Evolutionary conservation across 2,113 vertebrate genomes (phyloP).

Genomic region (Arizona elegans): DNA sequence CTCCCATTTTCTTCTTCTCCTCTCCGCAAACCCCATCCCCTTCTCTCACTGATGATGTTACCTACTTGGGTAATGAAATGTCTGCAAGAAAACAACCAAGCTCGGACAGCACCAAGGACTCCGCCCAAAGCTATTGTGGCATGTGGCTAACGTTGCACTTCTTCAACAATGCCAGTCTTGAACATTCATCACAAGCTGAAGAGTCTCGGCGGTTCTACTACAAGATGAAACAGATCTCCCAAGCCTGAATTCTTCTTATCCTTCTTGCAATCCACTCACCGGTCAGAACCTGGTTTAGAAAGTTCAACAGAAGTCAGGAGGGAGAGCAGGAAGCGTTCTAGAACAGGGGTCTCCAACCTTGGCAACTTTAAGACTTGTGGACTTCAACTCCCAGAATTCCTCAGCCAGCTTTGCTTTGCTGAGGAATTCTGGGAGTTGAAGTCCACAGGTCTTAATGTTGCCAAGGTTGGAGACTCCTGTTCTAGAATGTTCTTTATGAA

Average conservation of each 20-base stretch:
- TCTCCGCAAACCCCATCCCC: too few species aligned
- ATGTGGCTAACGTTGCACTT: not conserved
- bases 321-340: constrained; percentile 17
- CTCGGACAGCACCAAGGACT: too few species aligned
- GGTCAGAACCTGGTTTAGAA: not conserved
- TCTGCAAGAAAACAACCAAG: too few species aligned
- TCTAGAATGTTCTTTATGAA: constrained; percentile 34
- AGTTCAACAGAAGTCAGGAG: not conserved
- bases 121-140: not conserved
- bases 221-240: not conserved
- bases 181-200: not conserved
- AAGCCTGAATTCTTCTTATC: not conserved
- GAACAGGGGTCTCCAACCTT: constrained; percentile 4
- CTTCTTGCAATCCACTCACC: not conserved
- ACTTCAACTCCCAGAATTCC: too few species aligned
- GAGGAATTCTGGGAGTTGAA: too few species aligned
- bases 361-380: too few species aligned
- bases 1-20: too few species aligned
- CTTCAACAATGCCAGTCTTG: not conserved
- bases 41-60: too few species aligned
- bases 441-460: too few species aligned
- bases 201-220: not conserved
- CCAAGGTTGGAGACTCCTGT: too few species aligned
- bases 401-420: too few species aligned
- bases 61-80: too few species aligned